Evolutionary conservation across 2,797 vertebrate species (phyloP), one percentile per base, ranked within the genome.

Genomic region (Pipistrellus nathusii): DNA sequence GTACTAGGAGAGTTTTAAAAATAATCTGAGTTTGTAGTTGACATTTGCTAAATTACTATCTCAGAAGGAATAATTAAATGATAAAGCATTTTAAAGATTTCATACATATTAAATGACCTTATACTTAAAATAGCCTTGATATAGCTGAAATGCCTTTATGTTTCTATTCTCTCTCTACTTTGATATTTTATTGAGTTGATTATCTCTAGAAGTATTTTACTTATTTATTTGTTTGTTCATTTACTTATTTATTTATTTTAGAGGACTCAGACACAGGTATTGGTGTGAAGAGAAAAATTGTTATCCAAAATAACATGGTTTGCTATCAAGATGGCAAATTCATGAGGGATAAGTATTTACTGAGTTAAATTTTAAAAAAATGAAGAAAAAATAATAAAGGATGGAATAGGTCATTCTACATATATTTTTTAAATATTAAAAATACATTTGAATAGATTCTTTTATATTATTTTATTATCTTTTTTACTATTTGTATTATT

Each of bases 1-100:
- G 23, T 71, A 88, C 48, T 95, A 83, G 44, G 53, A 88, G 15
- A 95, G 4, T 51, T 90, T 96, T 15, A 90, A 93, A 96, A 94
- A 68, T 76, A 91, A 78, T 76, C 25, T 30, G 14, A 14, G 1
- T 68, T 83, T 90, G 38, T 64, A 94, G 59, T 83, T 89, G 77
- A 91, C 38, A 95, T 96, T 94, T 96, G 68, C 14, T 23, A 97
- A 92, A 53, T 32, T 85, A 62, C 25, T 38, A 57, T 1, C 32
- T 95, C 66, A 53, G 32, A 95, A 95, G 41, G 13, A 94, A 80
- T 92, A 88, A 96, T 55, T 92, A 27, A 25, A 84, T 76, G n/a
- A 69, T 83, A 62, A 88, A 46, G 7, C 9, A 81, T 64, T 96
- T 94, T 85, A 69, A 83, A 94, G 5, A 0, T 3, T 88, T 91